Evolutionary conservation across 53 echinoderm and acorn worm species (phyloP), one percentile per base, ranked within the genome.

Genomic region (Henricia sp.): DNA sequence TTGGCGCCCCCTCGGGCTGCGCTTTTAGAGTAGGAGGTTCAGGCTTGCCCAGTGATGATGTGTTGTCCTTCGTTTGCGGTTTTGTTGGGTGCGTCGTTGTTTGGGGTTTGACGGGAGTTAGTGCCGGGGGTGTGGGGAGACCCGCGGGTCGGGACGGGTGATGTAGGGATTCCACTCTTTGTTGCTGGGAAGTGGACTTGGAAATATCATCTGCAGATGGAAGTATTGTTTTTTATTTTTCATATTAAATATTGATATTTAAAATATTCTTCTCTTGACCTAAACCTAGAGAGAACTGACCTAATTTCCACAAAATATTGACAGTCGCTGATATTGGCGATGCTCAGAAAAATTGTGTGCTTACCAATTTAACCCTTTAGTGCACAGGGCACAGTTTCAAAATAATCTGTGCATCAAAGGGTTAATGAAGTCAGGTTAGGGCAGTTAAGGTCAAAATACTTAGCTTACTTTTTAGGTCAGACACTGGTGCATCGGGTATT

Each of bases 61-160:
- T 66, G 34, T 32, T 51, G 35, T 72, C 52, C 34, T 23, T 37
- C 40, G 72, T 68, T 8, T 37, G 50, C 3, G 63, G 59, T 56
- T 46, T 63, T 37, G 74, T 24, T n/a, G 44, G 16, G 21, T 28
- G 34, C 17, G 72, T 27, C 13, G 58, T 14, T 24, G 71, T 34
- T 33, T 85, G 68, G 13, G 84, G 52, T 6, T 44, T 67, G 36
- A 59, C 58, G 16, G 53, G 64, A 1, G 84, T 40, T 9, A 83
- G 89, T 16, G 89, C 66, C 36, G 73, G 84, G 14, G 89, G 43
- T 43, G 73, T 83, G 38, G 83, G 89, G 35, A 71, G 58, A 44
- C 83, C 42, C 1, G 57, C 23, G 12, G 28, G 74, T 27, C 42
- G 51, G 60, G 70, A 38, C 23, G 58, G 67, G 50, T 71, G 86